Conservation (phyloP, 2,113 vertebrate species). For the Corvus hawaiiensis region DNA sequence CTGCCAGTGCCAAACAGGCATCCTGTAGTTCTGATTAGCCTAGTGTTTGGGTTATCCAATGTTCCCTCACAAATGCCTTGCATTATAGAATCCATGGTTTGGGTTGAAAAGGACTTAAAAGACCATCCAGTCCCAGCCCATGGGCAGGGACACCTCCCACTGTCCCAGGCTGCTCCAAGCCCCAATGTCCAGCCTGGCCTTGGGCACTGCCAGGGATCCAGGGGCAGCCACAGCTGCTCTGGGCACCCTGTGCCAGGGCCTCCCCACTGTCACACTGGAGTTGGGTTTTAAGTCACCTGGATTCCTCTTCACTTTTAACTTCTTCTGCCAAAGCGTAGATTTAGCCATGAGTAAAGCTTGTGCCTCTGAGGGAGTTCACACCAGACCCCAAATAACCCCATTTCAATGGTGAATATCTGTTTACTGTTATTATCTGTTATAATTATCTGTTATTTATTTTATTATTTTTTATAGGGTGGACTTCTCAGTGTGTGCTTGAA, state of each 20-base stretch:
- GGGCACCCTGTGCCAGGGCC: background rate
- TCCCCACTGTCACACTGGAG: background rate
- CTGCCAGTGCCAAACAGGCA: background rate
- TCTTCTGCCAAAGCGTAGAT: rapidly evolving
- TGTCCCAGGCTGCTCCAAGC: background rate
- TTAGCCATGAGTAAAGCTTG: background rate
- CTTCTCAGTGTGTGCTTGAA: slow-evolving; percentile 80
- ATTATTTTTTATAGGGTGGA: slow-evolving; percentile 66
- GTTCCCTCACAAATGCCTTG: background rate
- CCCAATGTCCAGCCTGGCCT: background rate
- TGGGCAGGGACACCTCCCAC: background rate
- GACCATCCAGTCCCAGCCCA: background rate
- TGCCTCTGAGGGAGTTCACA: background rate
- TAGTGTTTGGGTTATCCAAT: background rate
- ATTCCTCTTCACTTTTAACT: background rate
- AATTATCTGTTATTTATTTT: no score
- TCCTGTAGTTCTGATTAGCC: background rate
- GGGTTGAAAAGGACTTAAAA: background rate
- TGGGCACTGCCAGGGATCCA: background rate
- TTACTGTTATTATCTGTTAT: background rate
- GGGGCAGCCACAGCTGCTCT: background rate
- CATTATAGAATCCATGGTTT: background rate
- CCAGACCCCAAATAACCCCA: background rate
- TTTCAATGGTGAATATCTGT: background rate
- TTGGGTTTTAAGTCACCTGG: background rate